Percentiles rank a stretch among this genome's conserved stretches.
Conservation (phyloP, 2,113 vertebrate genomes). For the Pogona vitticeps region DNA sequence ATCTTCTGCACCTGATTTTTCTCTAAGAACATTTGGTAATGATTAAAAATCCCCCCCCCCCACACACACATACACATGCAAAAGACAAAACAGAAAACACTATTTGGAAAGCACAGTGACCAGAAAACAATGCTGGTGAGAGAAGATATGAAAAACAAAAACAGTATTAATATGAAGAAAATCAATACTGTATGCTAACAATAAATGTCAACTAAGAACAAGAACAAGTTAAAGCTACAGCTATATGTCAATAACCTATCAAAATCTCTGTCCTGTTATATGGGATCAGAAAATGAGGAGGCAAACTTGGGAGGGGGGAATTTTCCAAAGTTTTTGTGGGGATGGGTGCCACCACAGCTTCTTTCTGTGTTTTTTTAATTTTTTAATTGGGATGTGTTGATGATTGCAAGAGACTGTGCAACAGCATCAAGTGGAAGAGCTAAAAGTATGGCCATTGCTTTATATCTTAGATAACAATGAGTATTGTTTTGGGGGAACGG, state of each 20-base stretch:
- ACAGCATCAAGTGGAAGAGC: neutral
- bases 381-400: neutral
- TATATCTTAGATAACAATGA: neutral
- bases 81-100: no score
- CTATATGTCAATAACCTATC: neutral
- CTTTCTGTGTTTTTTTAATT: neutral
- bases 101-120: neutral
- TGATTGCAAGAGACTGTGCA: no score
- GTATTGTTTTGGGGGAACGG: neutral
- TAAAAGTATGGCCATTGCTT: neutral
- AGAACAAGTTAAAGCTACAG: neutral
- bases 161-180: neutral
- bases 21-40: constrained; percentile 1
- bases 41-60: neutral
- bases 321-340: neutral
- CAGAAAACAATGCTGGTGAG: neutral
- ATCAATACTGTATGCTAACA: neutral
- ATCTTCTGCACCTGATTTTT: neutral
- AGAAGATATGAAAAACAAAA: neutral
- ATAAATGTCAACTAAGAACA: neutral
- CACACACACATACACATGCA: no score
- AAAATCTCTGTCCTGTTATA: neutral
- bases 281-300: neutral
- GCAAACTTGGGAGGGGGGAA: neutral
- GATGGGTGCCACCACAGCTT: neutral